Conservation (phyloP, 2,113 vertebrate species). For the Anseranas semipalmata region DNA sequence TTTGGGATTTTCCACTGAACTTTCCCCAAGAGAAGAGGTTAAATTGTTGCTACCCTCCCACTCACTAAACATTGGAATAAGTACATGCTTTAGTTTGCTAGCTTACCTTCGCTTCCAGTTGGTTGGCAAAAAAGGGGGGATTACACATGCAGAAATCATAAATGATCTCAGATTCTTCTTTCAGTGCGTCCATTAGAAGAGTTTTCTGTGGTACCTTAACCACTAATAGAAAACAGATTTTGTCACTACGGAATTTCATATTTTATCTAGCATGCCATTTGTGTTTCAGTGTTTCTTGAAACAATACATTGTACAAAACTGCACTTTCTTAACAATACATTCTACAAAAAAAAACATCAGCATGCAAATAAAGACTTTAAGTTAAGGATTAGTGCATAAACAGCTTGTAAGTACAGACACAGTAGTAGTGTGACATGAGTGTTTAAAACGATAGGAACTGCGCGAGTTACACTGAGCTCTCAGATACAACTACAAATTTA, state of each 20-base stretch:
- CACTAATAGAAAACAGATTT: slow-evolving; percentile 77
- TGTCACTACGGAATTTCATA: neutral
- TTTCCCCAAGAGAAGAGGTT: neutral
- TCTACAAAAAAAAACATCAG: neutral
- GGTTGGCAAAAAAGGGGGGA: slow-evolving; percentile 97
- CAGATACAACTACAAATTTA: neutral
- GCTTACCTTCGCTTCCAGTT: slow-evolving; percentile 92
- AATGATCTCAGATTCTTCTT: slow-evolving; percentile 92
- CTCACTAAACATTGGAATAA: neutral
- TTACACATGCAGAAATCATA: slow-evolving; percentile 99
- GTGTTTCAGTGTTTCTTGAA: neutral
- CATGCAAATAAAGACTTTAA: neutral
- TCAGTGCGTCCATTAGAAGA: slow-evolving; percentile 95
- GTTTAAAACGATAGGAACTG: neutral
- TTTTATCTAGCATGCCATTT: neutral
- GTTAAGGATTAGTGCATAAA: neutral
- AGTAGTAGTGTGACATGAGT: neutral
- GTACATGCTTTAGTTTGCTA: neutral
- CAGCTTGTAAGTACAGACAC: neutral
- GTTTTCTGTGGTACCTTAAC: slow-evolving; percentile 99
- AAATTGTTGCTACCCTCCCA: neutral
- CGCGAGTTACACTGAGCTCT: neutral
- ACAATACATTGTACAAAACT: neutral
- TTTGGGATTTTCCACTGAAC: neutral
- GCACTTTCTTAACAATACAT: neutral